Evolutionary conservation across 2,888 invertebrate genomes (phyloP).

Genomic region (Lissonota sp.): DNA sequence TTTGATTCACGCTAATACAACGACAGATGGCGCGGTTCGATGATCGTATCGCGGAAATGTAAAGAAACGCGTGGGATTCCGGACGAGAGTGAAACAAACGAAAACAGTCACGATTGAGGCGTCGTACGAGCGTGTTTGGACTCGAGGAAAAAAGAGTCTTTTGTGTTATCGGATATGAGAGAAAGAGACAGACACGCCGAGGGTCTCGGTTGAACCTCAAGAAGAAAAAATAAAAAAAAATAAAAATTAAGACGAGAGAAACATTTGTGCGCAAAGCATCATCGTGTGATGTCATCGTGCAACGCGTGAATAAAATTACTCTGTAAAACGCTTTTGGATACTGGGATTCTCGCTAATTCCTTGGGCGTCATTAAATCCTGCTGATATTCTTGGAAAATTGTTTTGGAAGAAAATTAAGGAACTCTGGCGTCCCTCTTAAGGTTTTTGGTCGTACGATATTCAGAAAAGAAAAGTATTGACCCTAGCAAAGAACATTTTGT

Average conservation of each 20-base stretch:
- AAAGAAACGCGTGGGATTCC: constrained; percentile 38
- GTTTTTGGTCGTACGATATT: too few relatives aligned
- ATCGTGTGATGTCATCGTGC: constrained; percentile 23
- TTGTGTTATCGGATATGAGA: too few relatives aligned
- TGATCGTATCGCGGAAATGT: constrained; percentile 40
- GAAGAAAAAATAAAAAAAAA: background rate
- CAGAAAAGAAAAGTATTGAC: too few relatives aligned
- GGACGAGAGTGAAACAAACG: constrained; percentile 55
- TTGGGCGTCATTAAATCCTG: constrained; percentile 25
- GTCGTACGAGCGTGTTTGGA: constrained; percentile 17
- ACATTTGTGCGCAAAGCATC: constrained; percentile 51
- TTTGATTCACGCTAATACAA: constrained; percentile 61
- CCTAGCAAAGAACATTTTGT: too few relatives aligned
- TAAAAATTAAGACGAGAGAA: background rate
- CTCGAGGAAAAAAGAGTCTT: constrained; percentile 10
- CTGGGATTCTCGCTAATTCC: background rate
- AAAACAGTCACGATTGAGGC: constrained; percentile 19
- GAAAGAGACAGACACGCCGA: background rate
- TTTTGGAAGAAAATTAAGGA: too few relatives aligned
- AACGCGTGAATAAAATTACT: constrained; percentile 40
- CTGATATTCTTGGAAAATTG: constrained; percentile 2
- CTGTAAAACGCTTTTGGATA: background rate
- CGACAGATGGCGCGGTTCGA: constrained; percentile 43
- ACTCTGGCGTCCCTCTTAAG: too few relatives aligned
- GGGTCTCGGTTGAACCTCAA: constrained; percentile 7